Evolutionary conservation across 2,113 vertebrate genomes (phyloP), one percentile per base, ranked within the genome.

Genomic region (Ammodramus savannarum): DNA sequence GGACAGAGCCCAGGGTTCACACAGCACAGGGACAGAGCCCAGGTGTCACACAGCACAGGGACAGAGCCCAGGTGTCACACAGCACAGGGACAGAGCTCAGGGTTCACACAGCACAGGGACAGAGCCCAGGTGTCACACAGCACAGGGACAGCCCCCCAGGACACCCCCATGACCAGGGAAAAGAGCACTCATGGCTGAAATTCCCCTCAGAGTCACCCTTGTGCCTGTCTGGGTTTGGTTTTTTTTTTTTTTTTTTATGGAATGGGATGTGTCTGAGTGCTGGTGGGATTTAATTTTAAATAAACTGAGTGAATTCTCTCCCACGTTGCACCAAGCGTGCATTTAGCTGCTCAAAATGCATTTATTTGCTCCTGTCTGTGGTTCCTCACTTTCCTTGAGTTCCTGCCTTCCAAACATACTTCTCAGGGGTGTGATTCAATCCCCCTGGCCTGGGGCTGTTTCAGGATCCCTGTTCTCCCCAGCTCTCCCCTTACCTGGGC

Each of bases 401-500:
- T 59, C 8, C 48, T 32, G 13, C 44, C 44, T 38, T 77, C 61
- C 59, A 57, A 12, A 94, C 77, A n/a, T 8, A 32, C 6, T 8
- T 9, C 14, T 83, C 1, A 23, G 27, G 58, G 71, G 4, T 49
- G 7, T 1, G 41, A 57, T 14, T 78, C 23, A 25, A 34, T 2
- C 17, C 11, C 69, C 27, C 25, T 0, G 19, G 26, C 16, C 32
- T 4, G 19, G 31, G 13, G 71, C 52, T 65, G 63, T 38, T 32
- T 25, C 48, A 19, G 36, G 62, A n/a, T 20, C 15, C 3, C 31
- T 0, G 2, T 63, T 31, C 39, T 41, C 10, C 6, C 41, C 74
- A 22, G 1, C 72, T 2, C 49, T 85, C 55, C n/a, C 43, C 94
- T 97, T 85, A 99, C 99, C 98, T 99, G 99, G 23, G 99, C 99